Evolutionary conservation across 2,888 invertebrate genomes (phyloP).

Genomic region (Pyrrhia umbra): DNA sequence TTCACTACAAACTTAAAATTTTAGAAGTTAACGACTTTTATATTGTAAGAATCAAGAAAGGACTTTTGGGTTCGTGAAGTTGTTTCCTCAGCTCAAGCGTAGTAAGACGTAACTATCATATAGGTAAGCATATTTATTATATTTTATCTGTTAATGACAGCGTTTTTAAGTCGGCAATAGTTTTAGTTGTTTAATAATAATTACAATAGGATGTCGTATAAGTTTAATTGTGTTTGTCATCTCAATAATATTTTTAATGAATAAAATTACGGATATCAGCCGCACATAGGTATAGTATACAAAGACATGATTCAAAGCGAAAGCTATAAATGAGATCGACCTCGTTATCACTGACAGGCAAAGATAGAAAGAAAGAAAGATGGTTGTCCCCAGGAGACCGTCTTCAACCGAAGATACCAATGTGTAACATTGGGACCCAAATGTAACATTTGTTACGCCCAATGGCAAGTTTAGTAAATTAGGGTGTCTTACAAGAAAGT

Average conservation of each 20-base stretch:
- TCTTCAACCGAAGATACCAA: slow-evolving; percentile 61
- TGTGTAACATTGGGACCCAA: slow-evolving; percentile 40
- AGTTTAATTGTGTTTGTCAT: slow-evolving; percentile 3
- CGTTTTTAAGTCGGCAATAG: slow-evolving; percentile 25
- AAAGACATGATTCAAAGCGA: slow-evolving; percentile 58
- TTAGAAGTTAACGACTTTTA: too few relatives aligned
- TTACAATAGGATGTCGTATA: slow-evolving; percentile 31
- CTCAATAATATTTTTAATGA: slow-evolving; percentile 2
- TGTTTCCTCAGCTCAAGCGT: too few relatives aligned
- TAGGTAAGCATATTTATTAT: not conserved
- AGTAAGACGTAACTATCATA: not conserved
- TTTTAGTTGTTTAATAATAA: slow-evolving; percentile 16
- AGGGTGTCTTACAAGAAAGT: not conserved
- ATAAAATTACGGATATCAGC: not conserved
- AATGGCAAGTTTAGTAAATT: slow-evolving; percentile 15
- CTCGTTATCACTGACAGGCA: slow-evolving; percentile 76
- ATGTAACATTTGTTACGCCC: slow-evolving; percentile 25
- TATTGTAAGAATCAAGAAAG: too few relatives aligned
- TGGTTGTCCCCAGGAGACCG: slow-evolving; percentile 69
- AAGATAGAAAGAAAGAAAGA: slow-evolving; percentile 76
- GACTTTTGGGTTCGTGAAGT: too few relatives aligned
- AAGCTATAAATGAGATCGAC: slow-evolving; percentile 73
- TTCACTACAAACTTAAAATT: too few relatives aligned
- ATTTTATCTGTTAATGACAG: slow-evolving; percentile 24
- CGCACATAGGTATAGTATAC: slow-evolving; percentile 21